Conservation (phyloP, 2,888 invertebrate species). For the Dilophus febrilis region DNA sequence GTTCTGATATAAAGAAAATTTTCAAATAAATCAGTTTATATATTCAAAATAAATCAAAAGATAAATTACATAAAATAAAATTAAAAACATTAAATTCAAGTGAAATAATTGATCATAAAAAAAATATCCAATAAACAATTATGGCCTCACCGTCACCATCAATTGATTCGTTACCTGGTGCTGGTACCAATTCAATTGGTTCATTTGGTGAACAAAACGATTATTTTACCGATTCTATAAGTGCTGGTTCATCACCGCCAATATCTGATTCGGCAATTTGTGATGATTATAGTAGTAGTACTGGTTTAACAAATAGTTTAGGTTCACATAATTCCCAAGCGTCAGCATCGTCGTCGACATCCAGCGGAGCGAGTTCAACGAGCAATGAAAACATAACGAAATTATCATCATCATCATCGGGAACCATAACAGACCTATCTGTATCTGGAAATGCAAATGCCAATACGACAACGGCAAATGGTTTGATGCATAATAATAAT, state of each 20-base stretch:
- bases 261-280: slow-evolving; percentile 71
- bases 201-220: slow-evolving; percentile 68
- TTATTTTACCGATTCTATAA: slow-evolving; percentile 56
- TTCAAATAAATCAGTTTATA: no score
- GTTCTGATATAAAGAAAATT: no score
- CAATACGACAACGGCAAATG: no score
- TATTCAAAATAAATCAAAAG: no score
- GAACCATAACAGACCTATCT: no score
- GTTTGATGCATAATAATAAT: no score
- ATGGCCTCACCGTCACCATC: slow-evolving; percentile 89
- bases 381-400: no score
- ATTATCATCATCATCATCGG: no score
- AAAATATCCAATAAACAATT: slow-evolving; percentile 14
- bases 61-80: no score
- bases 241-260: slow-evolving; percentile 76
- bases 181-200: slow-evolving; percentile 68
- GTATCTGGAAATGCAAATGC: no score
- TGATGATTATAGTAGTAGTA: slow-evolving; percentile 38
- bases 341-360: slow-evolving; percentile 14
- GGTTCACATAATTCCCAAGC: slow-evolving; percentile 26
- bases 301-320: slow-evolving; percentile 17
- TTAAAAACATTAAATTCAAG: no score
- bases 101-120: neutral
- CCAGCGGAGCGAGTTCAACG: neutral
- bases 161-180: slow-evolving; percentile 75